phyloP scores from a whole-genome alignment of 2,888 invertebrate species.

The Diplolepis rosae region DNA sequence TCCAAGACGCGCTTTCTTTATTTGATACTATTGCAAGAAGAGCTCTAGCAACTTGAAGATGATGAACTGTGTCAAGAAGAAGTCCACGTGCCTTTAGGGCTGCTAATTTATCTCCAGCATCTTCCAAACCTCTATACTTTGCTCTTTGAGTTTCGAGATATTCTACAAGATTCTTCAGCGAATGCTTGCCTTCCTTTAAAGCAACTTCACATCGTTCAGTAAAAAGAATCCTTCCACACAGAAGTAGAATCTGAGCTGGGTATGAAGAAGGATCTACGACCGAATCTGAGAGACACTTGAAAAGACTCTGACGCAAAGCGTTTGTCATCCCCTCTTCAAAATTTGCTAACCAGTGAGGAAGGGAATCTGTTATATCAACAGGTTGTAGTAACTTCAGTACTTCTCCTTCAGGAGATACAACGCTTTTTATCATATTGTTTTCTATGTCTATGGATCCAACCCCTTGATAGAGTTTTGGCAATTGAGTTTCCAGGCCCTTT shows the following conservation, averaged over 20 bases:
- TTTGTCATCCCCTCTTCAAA: conserved; percentile 89
- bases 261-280: conserved; percentile 62
- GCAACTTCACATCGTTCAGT: conserved; percentile 67
- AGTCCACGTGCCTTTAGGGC: conserved; percentile 93
- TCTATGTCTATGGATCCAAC: conserved; percentile 85
- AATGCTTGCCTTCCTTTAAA: conserved; percentile 59
- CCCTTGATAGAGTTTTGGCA: conserved; percentile 97
- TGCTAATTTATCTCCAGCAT: conserved; percentile 76
- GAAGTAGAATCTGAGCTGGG: conserved; percentile 66
- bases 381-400: conserved; percentile 75
- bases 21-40: conserved; percentile 76
- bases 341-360: conserved; percentile 84
- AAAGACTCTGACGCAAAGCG: conserved; percentile 61
- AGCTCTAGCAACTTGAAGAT: conserved; percentile 86
- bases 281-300: conserved; percentile 63
- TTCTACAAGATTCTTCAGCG: conserved; percentile 73
- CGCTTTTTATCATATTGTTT: conserved; percentile 76
- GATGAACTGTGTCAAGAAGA: conserved; percentile 94
- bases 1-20: conserved; percentile 78
- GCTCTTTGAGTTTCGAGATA: conserved; percentile 76
- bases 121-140: conserved; percentile 75
- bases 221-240: conserved; percentile 65
- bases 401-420: conserved; percentile 80
- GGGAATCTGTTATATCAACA: conserved; percentile 60
- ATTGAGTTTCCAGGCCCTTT: conserved; percentile 85